Base-by-base conservation (phyloP, 2,888 invertebrate genomes). In the Leucania comma region DNA sequence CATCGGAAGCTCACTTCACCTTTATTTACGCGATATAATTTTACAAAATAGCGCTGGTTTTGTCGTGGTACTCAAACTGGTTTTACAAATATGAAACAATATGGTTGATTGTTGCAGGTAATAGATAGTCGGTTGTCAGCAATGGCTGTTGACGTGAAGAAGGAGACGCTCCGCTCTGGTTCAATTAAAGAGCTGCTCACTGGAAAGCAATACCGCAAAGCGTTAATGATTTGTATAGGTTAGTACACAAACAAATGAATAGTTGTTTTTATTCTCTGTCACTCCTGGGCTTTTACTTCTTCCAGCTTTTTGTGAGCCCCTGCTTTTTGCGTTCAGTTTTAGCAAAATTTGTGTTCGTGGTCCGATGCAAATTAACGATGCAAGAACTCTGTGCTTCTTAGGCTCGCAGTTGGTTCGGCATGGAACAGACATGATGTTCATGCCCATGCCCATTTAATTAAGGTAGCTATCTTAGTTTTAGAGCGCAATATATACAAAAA, bases 141-240 rank as follows among this genome's bases (percentile, higher is more conserved):
- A 8, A 89, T 95, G 89, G 84, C 93, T 46, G 89, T 91, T 10
- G 92, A 95, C 12, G 95, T 97, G 0, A 89, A 91, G 9, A 93
- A 93, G 4, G 96, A 97, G 64, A 94, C 96, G 84, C 89, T 90
- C 12, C 92, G 93, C 24, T 95, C 95, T 0, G 94, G 94, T 8
- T 91, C 94, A 0, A 77, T 92, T 0, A 91, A 90, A 81, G 96
- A 97, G 78, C 88, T 97, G 1, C 92, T 96, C 68, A 90, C 90
- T 8, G 96, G 96, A 0, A 90, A 86, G n/a, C 96, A 94, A 32
- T 97, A 96, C 69, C 89, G 96, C n/a, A 94, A 91, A 59, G 94
- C 94, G 2, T 83, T 96, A 14, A 81, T 93, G 26, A 91, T 95
- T 56, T 88, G 91, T 62, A 83, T 88, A 53, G 96, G 96, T 96